Base-by-base conservation (phyloP, 2,888 invertebrate species). In the Apotomis betuletana region DNA sequence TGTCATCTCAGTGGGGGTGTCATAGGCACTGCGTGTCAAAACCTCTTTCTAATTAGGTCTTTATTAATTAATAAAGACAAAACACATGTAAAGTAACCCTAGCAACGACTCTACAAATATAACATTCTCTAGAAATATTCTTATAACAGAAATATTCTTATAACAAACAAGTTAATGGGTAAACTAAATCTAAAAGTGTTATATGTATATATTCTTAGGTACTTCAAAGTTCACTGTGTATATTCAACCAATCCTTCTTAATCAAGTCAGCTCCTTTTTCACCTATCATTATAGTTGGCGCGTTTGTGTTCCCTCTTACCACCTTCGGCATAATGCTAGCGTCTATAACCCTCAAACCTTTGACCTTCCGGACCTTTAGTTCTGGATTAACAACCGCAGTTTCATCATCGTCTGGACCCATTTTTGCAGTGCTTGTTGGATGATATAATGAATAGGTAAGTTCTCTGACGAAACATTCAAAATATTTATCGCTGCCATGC, bases 201-300 rank as follows among this genome's bases (percentile, higher is more conserved):
- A 36, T 10, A 36, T 27, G 15, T 15, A 15, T 27, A 27, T 27
- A 27, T 27, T 55, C 6, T 54, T 49, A n/a, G 38, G 38, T 38
- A 62, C 4, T 49, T 83, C 69, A 89, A 13, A 89, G 75, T 80
- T 90, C 87, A 10, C 72, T 80, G 46, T 89, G 87, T 73, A 78
- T 77, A 0, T 75, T 63, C 15, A 81, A 67, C 94, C 95, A 95
- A 67, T 93, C 89, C 70, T 92, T 84, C 75, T 95, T 95, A 46
- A 96, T 94, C 85, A 95, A 89, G 77, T 95, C 95, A 0, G 95
- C 93, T 1, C 94, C 95, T 80, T 95, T 95, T 79, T 96, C 95
- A 0, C 93, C 95, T 69, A 95, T 95, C 95, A 95, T 95, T 60
- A 95, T 94, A 5, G 89, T 86, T 0, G 95, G 94, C 0, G 95